Evolutionary conservation across 2,888 invertebrate species (phyloP).

Genomic region (Parochlus steinenii): DNA sequence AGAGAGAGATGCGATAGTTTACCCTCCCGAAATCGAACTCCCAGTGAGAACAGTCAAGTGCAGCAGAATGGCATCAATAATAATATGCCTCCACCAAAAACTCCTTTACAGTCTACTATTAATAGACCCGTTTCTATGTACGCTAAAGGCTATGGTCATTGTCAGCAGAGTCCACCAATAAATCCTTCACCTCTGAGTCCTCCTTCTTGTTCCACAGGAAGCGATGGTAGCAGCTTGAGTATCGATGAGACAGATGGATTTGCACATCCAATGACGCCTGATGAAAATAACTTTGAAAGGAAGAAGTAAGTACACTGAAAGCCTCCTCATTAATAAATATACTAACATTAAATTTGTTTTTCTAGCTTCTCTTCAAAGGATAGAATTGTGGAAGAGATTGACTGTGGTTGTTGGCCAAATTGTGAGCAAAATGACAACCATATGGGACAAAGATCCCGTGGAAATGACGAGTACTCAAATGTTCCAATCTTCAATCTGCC

Average conservation of each 20-base stretch:
- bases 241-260: slow-evolving; percentile 43
- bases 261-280: slow-evolving; percentile 39
- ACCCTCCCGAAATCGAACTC: slow-evolving; percentile 51
- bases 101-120: slow-evolving; percentile 28
- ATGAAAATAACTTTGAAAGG: slow-evolving; percentile 30
- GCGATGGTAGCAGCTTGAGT: slow-evolving; percentile 49
- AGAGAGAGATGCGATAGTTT: slow-evolving; percentile 70
- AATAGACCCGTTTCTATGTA: slow-evolving; percentile 31
- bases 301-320: slow-evolving; percentile 6
- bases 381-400: too few species aligned
- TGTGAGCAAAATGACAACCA: background rate
- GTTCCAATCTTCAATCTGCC: slow-evolving; percentile 4
- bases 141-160: slow-evolving; percentile 23
- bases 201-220: slow-evolving; percentile 43
- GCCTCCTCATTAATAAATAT: slow-evolving; percentile 1
- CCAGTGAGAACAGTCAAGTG: slow-evolving; percentile 38
- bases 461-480: slow-evolving; percentile 4
- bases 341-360: background rate
- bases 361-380: background rate
- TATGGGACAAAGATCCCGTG: background rate
- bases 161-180: slow-evolving; percentile 27
- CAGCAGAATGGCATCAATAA: slow-evolving; percentile 14
- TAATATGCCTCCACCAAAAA: slow-evolving; percentile 27
- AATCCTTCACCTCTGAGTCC: slow-evolving; percentile 42
- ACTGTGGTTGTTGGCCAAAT: too few species aligned